Percentiles rank a stretch among this genome's conserved stretches.
phyloP scores from a whole-genome alignment of 2,797 vertebrate species.

The Halcyon badia region DNA sequence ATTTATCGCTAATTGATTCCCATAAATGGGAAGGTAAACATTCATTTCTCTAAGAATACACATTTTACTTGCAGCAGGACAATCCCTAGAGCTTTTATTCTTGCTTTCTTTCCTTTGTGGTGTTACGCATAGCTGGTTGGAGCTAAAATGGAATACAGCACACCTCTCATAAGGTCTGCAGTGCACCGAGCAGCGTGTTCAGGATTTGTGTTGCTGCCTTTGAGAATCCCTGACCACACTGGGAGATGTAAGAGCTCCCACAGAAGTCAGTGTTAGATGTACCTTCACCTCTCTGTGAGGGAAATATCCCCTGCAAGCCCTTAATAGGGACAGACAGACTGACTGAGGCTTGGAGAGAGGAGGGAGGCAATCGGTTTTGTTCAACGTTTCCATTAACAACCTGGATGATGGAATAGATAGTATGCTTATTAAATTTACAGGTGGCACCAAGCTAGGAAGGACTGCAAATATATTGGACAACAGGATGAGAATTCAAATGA shows the following conservation, averaged over 20 bases:
- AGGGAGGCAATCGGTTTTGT: neutral
- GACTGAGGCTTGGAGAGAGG: neutral
- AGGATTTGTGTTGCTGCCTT: neutral
- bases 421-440: neutral
- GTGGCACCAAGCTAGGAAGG: neutral
- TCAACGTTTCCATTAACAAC: neutral
- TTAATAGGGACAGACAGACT: neutral
- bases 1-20: conserved; percentile 48
- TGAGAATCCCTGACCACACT: neutral
- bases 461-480: neutral
- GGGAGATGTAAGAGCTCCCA: neutral
- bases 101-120: neutral
- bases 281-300: neutral
- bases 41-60: conserved; percentile 29
- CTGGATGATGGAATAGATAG: neutral
- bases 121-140: neutral
- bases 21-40: conserved; percentile 38
- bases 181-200: neutral
- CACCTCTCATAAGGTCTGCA: neutral
- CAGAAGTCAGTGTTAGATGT: neutral
- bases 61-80: neutral
- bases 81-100: neutral
- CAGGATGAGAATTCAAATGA: conserved; percentile 33
- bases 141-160: neutral
- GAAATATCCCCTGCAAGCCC: neutral